Percentiles rank a stretch among this genome's conserved stretches.
Evolutionary conservation across 1,140 invertebrate genomes (phyloP).

Genomic region (Tetramorium alpestre): DNA sequence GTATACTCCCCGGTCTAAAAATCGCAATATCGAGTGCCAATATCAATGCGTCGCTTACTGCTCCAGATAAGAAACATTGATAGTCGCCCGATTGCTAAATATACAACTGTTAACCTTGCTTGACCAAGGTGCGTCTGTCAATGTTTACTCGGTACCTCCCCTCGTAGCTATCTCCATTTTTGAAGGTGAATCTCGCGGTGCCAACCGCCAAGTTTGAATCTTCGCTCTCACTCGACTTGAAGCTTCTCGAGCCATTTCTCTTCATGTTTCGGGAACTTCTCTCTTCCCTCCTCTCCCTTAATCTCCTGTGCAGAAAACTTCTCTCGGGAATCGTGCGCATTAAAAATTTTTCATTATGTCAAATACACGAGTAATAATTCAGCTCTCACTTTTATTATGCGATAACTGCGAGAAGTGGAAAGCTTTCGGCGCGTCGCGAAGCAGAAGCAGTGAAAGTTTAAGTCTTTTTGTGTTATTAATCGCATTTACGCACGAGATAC

Average conservation of each 20-base stretch:
- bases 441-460: conserved; percentile 16
- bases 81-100: not conserved
- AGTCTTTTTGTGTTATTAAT: conserved; percentile 19
- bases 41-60: not conserved
- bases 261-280: not conserved
- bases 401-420: not conserved
- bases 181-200: conserved; percentile 62
- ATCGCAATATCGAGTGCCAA: not conserved
- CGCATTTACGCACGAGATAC: not conserved
- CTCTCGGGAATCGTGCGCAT: not conserved
- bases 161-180: conserved; percentile 70
- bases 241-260: not conserved
- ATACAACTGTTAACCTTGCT: conserved; percentile 66
- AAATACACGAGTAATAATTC: not conserved
- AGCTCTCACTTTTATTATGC: not conserved
- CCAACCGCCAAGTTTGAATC: not conserved
- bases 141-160: conserved; percentile 64
- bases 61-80: not conserved
- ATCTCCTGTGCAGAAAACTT: not conserved
- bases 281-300: not conserved
- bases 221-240: not conserved
- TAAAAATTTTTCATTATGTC: not conserved
- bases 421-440: not conserved
- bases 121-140: conserved; percentile 43
- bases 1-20: conserved; percentile 66